Conservation (phyloP, 2,113 vertebrate species). For the Peromyscus californicus region DNA sequence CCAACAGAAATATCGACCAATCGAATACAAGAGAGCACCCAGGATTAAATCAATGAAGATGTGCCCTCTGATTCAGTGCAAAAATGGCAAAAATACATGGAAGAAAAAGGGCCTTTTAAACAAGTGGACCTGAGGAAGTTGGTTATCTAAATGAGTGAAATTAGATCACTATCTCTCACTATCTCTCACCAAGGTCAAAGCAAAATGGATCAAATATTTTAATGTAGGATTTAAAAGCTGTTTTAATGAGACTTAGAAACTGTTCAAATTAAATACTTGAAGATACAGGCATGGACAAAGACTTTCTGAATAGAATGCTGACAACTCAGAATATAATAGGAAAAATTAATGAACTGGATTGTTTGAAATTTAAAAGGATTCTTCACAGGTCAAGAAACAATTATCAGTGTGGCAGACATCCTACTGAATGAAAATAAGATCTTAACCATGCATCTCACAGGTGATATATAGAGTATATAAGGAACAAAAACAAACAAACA, state of each 20-base stretch:
- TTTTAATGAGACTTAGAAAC: neutral
- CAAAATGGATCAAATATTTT: neutral
- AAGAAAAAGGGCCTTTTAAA: neutral
- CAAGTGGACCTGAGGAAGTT: neutral
- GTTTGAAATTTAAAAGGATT: neutral
- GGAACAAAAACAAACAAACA: neutral
- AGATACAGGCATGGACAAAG: neutral
- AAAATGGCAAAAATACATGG: neutral
- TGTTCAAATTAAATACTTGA: neutral
- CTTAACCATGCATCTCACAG: neutral
- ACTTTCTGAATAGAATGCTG: neutral
- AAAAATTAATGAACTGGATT: neutral
- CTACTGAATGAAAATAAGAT: neutral
- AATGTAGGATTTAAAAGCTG: neutral
- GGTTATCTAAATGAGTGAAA: neutral
- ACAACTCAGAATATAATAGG: neutral
- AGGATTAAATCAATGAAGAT: neutral
- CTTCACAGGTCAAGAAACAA: neutral
- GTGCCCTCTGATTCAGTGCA: neutral
- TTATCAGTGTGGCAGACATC: neutral
- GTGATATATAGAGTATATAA: neutral
- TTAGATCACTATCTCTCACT: neutral
- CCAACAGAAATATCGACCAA: neutral
- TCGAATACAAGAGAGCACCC: neutral
- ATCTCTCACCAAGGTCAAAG: neutral